Conservation (phyloP, 2,797 vertebrate genomes). For the Galaxias olidus region DNA sequence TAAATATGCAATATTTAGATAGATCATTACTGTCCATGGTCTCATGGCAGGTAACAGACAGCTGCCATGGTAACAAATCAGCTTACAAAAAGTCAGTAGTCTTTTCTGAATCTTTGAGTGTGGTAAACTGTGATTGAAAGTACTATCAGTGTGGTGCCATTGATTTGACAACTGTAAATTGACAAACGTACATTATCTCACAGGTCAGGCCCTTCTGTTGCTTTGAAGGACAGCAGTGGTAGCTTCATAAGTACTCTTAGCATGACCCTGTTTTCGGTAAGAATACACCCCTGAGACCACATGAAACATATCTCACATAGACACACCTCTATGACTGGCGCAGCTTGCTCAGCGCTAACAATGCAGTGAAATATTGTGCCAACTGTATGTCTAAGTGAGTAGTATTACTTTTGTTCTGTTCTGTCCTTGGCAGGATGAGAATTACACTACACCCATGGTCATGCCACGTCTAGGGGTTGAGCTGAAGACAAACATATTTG, state of each 20-base stretch:
- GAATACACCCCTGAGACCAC: slow-evolving; percentile 2
- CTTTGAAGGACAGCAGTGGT: slow-evolving; percentile 74
- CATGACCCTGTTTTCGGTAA: slow-evolving; percentile 69
- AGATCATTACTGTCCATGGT: no score
- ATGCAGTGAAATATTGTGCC: no score
- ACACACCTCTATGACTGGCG: not conserved
- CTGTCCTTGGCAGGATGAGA: slow-evolving; percentile 58
- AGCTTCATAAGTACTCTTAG: slow-evolving; percentile 77
- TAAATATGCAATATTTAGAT: not conserved
- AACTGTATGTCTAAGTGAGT: slow-evolving; percentile 1
- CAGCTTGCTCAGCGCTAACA: no score
- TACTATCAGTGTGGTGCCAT: not conserved
- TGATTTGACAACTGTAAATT: not conserved
- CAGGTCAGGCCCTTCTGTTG: slow-evolving; percentile 71
- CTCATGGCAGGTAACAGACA: no score
- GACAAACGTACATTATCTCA: not conserved
- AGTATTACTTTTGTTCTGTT: slow-evolving; percentile 8
- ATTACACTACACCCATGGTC: slow-evolving; percentile 57
- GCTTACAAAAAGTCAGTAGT: no score
- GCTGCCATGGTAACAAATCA: no score
- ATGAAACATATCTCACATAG: not conserved
- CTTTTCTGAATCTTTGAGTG: no score
- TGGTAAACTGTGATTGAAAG: no score
- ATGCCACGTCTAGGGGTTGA: slow-evolving; percentile 68
- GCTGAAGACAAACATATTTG: slow-evolving; percentile 64